Evolutionary conservation across 2,888 invertebrate species (phyloP).

Genomic region (Vesta saturnalis): DNA sequence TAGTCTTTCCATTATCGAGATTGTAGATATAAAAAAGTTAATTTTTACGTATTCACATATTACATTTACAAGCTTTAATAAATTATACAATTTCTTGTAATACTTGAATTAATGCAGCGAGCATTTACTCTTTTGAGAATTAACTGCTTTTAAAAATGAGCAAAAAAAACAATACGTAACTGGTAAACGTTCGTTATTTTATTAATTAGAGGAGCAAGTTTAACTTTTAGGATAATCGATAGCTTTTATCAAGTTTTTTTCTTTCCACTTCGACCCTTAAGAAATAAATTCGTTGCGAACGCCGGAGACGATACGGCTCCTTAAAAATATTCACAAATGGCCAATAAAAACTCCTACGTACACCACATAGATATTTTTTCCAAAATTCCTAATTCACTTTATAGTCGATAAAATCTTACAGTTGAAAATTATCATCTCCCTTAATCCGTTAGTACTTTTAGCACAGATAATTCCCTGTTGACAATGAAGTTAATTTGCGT

Average conservation of each 20-base stretch:
- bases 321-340: not conserved
- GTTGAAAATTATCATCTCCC: constrained; percentile 46
- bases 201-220: not conserved
- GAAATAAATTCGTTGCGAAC: no score
- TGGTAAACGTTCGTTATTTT: not conserved
- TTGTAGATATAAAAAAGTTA: constrained; percentile 17
- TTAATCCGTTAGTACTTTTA: constrained; percentile 27
- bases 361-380: no score
- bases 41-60: constrained; percentile 17
- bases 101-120: not conserved
- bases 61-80: constrained; percentile 8
- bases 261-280: not conserved
- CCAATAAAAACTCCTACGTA: not conserved
- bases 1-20: constrained; percentile 41
- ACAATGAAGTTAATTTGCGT: constrained; percentile 52
- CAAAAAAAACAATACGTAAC: no score
- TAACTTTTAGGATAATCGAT: not conserved
- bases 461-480: constrained; percentile 32
- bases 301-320: not conserved
- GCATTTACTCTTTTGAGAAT: constrained; percentile 34
- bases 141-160: no score
- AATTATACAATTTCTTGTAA: no score
- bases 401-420: constrained; percentile 3
- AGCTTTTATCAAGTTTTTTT: no score
- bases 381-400: no score